Conservation (phyloP, 2,797 vertebrate genomes). For the Apodemus agrarius region DNA sequence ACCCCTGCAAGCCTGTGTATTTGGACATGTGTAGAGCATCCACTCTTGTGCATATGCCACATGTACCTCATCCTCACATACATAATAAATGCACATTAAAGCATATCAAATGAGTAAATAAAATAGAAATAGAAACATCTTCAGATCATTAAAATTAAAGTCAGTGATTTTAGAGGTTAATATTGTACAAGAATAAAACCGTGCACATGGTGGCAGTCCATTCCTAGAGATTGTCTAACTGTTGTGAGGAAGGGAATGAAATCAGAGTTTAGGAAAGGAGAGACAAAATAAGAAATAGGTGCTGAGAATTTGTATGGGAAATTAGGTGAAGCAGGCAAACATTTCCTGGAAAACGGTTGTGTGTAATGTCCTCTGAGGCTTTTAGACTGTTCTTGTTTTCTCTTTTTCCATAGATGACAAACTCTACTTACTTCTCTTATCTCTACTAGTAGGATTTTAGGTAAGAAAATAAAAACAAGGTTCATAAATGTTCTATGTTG, state of each 20-base stretch:
- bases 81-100: neutral
- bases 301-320: neutral
- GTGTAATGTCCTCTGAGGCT: neutral
- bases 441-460: neutral
- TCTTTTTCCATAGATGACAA: neutral
- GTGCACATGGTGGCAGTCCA: accelerated
- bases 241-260: neutral
- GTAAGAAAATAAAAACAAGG: neutral
- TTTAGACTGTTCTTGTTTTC: neutral
- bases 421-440: neutral
- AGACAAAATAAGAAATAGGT: neutral
- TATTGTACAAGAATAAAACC: neutral
- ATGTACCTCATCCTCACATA: no score
- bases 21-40: neutral
- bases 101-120: neutral
- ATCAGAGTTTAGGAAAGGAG: neutral
- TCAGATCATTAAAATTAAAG: neutral
- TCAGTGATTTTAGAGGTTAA: neutral
- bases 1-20: neutral
- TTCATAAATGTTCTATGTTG: neutral
- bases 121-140: neutral
- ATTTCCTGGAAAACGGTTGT: neutral
- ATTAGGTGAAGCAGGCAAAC: neutral
- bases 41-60: neutral
- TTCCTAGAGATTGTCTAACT: neutral